phyloP scores from a whole-genome alignment of 1,140 invertebrate genomes.

The Coptotermes formosanus region DNA sequence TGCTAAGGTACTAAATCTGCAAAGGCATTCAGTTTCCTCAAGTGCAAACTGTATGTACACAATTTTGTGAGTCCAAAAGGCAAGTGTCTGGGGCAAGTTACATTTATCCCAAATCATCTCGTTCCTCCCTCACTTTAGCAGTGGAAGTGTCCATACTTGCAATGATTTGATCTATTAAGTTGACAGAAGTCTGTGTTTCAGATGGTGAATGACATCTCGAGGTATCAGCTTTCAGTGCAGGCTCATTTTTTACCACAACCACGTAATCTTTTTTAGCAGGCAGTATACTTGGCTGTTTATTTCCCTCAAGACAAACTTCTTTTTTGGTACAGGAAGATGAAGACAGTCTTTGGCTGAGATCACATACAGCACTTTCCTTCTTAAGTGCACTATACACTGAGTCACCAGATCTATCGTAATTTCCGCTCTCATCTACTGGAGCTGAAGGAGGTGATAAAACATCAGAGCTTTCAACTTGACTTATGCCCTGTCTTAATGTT shows the following conservation, averaged over 20 bases:
- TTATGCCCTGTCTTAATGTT: conserved; percentile 17
- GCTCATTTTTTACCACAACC: conserved; percentile 22
- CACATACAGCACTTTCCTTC: conserved; percentile 28
- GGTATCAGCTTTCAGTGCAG: neutral
- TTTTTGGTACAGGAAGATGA: neutral
- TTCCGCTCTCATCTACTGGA: no score
- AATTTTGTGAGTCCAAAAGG: conserved; percentile 15
- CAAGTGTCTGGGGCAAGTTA: conserved; percentile 8
- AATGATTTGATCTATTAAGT: conserved; percentile 31
- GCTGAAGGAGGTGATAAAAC: no score
- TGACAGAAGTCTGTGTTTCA: conserved; percentile 16
- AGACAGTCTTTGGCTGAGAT: conserved; percentile 20
- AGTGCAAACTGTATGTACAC: conserved; percentile 26
- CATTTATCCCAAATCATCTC: conserved; percentile 26
- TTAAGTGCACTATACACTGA: neutral
- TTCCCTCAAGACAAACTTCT: neutral
- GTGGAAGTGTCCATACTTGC: conserved; percentile 29
- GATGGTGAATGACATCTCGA: conserved; percentile 7
- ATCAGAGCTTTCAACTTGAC: neutral
- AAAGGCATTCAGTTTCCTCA: conserved; percentile 27
- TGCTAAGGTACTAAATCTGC: conserved; percentile 20
- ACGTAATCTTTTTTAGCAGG: conserved; percentile 4
- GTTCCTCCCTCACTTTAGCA: conserved; percentile 21
- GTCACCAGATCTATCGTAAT: neutral
- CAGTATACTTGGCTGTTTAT: neutral